Evolutionary conservation across 2,888 invertebrate species (phyloP).

Genomic region (Onthophagus sagittarius): DNA sequence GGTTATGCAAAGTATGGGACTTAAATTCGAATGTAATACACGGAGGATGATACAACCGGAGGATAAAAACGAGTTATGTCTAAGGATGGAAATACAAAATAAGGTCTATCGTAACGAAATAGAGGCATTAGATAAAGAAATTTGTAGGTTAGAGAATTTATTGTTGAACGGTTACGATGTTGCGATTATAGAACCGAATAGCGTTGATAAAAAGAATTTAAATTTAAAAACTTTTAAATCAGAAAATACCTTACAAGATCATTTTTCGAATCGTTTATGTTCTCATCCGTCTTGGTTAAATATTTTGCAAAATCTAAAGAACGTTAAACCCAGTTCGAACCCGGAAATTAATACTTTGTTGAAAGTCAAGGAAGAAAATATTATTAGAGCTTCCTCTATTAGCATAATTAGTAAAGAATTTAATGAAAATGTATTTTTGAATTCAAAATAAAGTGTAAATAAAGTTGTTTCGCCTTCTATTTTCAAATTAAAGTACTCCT

Average conservation of each 20-base stretch:
- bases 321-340: constrained; percentile 22
- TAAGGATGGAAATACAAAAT: constrained; percentile 88
- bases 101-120: constrained; percentile 82
- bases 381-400: constrained; percentile 18
- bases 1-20: constrained; percentile 82
- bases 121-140: constrained; percentile 72
- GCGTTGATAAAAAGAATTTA: background rate
- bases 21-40: constrained; percentile 85
- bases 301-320: constrained; percentile 7
- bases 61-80: constrained; percentile 76
- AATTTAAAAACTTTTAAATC: constrained; percentile 3
- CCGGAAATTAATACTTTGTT: constrained; percentile 23
- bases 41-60: constrained; percentile 55
- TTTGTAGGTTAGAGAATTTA: constrained; percentile 67
- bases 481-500: too few relatives aligned
- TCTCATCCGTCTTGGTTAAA: background rate
- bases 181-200: constrained; percentile 5
- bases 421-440: background rate
- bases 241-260: background rate
- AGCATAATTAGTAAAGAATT: constrained; percentile 17
- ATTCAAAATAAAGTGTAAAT: background rate
- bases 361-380: constrained; percentile 1
- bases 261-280: background rate
- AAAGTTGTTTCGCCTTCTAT: too few relatives aligned
- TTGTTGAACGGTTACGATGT: constrained; percentile 43